Evolutionary conservation across 2,888 invertebrate genomes (phyloP), one percentile per base, ranked within the genome.

Genomic region (Coelopa pilipes): DNA sequence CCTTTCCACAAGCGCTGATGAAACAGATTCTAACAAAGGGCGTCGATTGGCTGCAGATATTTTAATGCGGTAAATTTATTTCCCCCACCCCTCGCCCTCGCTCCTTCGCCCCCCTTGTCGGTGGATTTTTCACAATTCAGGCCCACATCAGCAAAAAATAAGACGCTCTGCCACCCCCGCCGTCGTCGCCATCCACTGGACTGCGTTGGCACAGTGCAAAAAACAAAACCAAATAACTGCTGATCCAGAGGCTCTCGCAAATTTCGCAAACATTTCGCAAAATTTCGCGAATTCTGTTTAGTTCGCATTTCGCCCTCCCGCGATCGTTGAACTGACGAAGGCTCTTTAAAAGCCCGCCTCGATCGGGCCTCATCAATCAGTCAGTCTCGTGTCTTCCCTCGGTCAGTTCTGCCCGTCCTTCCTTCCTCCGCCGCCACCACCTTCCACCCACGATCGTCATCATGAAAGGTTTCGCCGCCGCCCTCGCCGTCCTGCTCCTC

Each of bases 11-110:
- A 53, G 34, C 34, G 46, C 65, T 71, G 63, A 65, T 65, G 53
- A 71, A 55, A 53, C 46, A 63, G 19, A 70, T 55, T 50, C 63
- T 13, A 34, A 71, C 45, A 53, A 55, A 19, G 47, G 53, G 17
- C 34, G 10, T 70, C 71, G 46, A 71, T 71, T 71, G 57, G 80
- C 80, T 82, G 82, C 82, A 83, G 84, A 82, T 83, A 83, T 81
- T 84, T 82, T 83, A 83, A 82, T 82, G 82, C 82, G 80, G 79
- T 81, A 80, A 75, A 78, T 17, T 70, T 72, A 49, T 55, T 67
- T 47, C 47, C 15, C 46, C 3, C 5, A n/a, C 45, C n/a, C 45
- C 9, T 62, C 45, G n/a, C 34, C 4, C 9, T 15, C 34, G 15
- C 2, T 24, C 17, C 46, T 46, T 17, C 12, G 11, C 46, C 9